phyloP scores from a whole-genome alignment of 2,888 invertebrate genomes.

The Phaedon cochleariae region DNA sequence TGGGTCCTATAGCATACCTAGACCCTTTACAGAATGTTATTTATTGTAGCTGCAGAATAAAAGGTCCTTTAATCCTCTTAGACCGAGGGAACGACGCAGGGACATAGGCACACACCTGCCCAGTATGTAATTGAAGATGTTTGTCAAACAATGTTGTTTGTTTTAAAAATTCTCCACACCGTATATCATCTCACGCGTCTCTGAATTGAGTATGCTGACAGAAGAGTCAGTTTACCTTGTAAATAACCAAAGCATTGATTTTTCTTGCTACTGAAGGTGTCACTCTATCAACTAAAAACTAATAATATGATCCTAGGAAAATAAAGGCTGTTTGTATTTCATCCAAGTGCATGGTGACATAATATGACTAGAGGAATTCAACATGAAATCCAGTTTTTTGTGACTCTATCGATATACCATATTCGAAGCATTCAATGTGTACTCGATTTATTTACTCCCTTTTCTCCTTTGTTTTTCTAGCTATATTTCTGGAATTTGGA shows the following conservation, averaged over 20 bases:
- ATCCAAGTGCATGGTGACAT: too few species aligned
- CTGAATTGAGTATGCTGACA: conserved; percentile 14
- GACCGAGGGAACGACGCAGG: conserved; percentile 12
- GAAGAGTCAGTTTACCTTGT: conserved; percentile 25
- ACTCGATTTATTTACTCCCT: too few species aligned
- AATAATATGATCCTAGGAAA: too few species aligned
- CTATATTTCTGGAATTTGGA: too few species aligned
- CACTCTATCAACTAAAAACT: not conserved
- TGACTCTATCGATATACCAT: too few species aligned
- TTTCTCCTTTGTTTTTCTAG: too few species aligned
- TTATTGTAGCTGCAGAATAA: conserved; percentile 47
- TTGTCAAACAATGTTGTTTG: conserved; percentile 29
- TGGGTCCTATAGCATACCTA: conserved; percentile 44
- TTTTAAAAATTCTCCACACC: conserved; percentile 21
- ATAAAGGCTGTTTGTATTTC: too few species aligned
- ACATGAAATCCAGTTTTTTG: too few species aligned
- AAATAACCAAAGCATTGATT: conserved; percentile 13
- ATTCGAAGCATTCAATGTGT: too few species aligned
- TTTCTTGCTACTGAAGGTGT: not conserved
- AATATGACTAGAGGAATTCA: too few species aligned
- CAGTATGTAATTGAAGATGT: conserved; percentile 31
- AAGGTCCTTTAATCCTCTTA: conserved; percentile 44
- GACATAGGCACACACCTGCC: conserved; percentile 22
- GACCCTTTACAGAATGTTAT: conserved; percentile 47
- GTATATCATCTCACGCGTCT: not conserved